These are phyloP conservation scores for Drosophila erecta DNA, from an alignment of 1,140 invertebrate species.

Conservation along the genomic window DNA sequence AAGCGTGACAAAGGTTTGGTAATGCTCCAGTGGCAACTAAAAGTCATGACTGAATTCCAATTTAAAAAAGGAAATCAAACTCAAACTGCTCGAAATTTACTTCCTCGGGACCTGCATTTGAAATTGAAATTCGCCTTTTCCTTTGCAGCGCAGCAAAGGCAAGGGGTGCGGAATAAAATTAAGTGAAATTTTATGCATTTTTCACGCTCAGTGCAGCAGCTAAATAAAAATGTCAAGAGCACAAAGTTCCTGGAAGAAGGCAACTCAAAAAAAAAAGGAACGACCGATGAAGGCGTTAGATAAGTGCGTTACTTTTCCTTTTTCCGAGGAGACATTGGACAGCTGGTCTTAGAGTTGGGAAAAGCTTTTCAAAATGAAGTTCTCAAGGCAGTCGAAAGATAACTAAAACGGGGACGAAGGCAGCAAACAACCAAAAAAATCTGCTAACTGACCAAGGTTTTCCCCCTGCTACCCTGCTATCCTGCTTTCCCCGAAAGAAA, in stretches of 20 bases:
- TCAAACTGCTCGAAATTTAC: constrained; percentile 30
- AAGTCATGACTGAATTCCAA: constrained; percentile 49
- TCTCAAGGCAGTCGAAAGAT: constrained; percentile 30
- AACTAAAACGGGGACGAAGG: constrained; percentile 14
- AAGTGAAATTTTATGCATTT: constrained; percentile 84
- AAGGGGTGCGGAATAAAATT: constrained; percentile 56
- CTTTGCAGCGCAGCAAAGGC: background rate
- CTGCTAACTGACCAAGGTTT: constrained; percentile 41
- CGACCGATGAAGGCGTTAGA: constrained; percentile 62
- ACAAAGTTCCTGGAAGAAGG: constrained; percentile 47
- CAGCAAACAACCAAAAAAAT: constrained; percentile 30
- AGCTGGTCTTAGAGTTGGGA: constrained; percentile 54
- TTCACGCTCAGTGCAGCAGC: constrained; percentile 75
- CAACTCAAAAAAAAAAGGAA: background rate
- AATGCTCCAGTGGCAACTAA: constrained; percentile 66
- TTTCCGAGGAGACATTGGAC: constrained; percentile 62
- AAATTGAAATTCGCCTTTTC: constrained; percentile 62
- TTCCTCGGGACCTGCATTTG: constrained; percentile 17
- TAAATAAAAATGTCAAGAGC: constrained; percentile 83
- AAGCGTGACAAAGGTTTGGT: constrained; percentile 29
- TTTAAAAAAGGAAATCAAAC: constrained; percentile 20
- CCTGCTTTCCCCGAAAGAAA: constrained; percentile 6
- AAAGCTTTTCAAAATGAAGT: constrained; percentile 61
- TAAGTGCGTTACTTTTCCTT: constrained; percentile 69
- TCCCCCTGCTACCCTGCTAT: background rate